These are phyloP conservation scores for Dendronephthya gigantea DNA, from an alignment of 64 coral and sea anemone genomes.

Conservation along the genomic window DNA sequence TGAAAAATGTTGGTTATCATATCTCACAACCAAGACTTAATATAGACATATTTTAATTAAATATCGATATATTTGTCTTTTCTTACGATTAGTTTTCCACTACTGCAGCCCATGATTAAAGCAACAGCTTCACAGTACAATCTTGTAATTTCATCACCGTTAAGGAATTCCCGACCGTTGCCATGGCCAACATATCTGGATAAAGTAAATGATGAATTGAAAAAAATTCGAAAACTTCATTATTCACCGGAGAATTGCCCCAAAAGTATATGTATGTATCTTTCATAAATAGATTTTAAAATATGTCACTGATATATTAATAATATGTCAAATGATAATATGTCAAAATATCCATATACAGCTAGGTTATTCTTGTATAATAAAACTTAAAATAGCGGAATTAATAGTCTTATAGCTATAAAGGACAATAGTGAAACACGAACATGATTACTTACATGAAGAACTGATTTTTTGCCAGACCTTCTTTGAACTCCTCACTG, in stretches of 20 bases:
- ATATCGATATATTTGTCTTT: not conserved
- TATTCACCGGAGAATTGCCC: too few species aligned
- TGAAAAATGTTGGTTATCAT: constrained; percentile 13
- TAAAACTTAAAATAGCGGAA: too few species aligned
- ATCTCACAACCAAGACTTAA: not conserved
- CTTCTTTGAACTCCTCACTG: constrained; percentile 53
- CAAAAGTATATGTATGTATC: too few species aligned
- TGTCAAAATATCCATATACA: too few species aligned
- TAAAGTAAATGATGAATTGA: not conserved
- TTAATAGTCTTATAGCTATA: too few species aligned
- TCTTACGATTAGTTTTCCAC: constrained; percentile 67
- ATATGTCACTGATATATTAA: too few species aligned
- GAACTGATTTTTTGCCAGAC: constrained; percentile 67
- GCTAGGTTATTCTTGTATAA: too few species aligned
- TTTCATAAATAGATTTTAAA: too few species aligned
- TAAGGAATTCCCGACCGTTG: constrained; percentile 61
- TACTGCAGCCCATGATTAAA: constrained; percentile 87
- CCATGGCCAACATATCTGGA: constrained; percentile 86
- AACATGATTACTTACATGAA: constrained; percentile 62
- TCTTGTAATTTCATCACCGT: constrained; percentile 71
- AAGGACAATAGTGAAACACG: too few species aligned
- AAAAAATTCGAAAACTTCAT: too few species aligned
- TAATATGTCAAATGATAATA: too few species aligned
- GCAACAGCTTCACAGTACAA: constrained; percentile 65
- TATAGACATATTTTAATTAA: not conserved